Conservation (phyloP, 2,113 vertebrate species). For the Phalacrocorax aristotelis region DNA sequence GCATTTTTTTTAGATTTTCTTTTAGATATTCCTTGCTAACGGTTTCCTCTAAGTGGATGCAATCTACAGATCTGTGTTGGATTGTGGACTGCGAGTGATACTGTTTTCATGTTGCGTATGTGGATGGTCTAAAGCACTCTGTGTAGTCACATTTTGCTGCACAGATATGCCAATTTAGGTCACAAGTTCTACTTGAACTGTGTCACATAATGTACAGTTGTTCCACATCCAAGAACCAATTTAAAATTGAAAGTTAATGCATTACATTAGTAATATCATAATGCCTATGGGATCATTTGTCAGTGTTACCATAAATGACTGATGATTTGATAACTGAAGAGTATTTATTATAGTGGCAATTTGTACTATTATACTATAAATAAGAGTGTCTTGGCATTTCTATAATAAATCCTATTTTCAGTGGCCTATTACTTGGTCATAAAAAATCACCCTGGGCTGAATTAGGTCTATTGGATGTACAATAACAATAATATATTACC, state of each 20-base stretch:
- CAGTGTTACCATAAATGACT: constrained; percentile 64
- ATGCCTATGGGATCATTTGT: constrained; percentile 62
- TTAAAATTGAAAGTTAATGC: constrained; percentile 73
- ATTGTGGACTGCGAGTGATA: background rate
- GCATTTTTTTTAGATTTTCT: background rate
- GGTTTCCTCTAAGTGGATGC: background rate
- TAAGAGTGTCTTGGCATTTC: constrained; percentile 65
- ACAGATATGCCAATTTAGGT: background rate
- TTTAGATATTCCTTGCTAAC: background rate
- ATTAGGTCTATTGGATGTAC: constrained; percentile 61
- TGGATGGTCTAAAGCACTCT: background rate
- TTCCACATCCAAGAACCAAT: constrained; percentile 52
- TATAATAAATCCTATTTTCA: constrained; percentile 73
- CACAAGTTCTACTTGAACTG: background rate
- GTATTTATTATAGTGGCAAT: constrained; percentile 75
- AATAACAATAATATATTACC: constrained; percentile 45
- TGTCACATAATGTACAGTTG: constrained; percentile 26
- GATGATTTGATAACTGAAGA: constrained; percentile 69
- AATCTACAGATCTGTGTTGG: background rate
- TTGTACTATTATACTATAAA: constrained; percentile 69
- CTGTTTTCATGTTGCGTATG: background rate
- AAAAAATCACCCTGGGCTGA: constrained; percentile 70
- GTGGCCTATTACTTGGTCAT: constrained; percentile 61
- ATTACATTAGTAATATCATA: constrained; percentile 62
- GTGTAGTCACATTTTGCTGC: background rate